Base-by-base conservation (phyloP, 2,888 invertebrate genomes). In the Agrochola lota region DNA sequence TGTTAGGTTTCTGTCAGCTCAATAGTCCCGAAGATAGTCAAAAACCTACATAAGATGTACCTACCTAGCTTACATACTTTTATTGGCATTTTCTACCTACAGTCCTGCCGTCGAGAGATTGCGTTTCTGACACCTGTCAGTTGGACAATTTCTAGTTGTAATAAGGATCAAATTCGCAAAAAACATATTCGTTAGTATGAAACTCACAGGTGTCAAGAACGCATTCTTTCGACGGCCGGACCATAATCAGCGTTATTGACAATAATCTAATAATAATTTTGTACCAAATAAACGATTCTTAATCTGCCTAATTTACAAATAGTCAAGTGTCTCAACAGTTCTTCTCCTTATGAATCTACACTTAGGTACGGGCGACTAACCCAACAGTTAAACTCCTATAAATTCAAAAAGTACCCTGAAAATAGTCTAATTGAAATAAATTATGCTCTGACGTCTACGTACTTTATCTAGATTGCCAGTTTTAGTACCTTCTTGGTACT, bases 401-500 rank as follows among this genome's bases (percentile, higher is more conserved):
- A 80, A 80, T 80, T 55, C 55, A 46, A 62, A 71, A 55, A 71
- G 46, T 55, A 7, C 23, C 12, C 26, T 30, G 62, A 49, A 72
- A 64, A 63, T 46, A 46, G 52, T 59, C 74, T 81, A 59, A 81
- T 66, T 55, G 57, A 73, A 81, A 81, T 52, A 59, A 78, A 74
- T 78, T 81, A 73, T 20, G 30, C 43, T 59, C 81, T n/a, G 17
- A 55, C 11, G 80, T 77, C 30, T 62, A 70, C 52, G 52, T 70
- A 55, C 26, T 77, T 79, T 46, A 80, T 79, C 60, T 62, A 55
- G 26, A 80, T 80, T 71, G 17, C 23, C 55, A 62, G 46, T 55
- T 81, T 78, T 59, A 73, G 73, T 80, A 57, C 71, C 80, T n/a
- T 43, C 57, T 64, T 59, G 46, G 57, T 57, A 52, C 57, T 80